Evolutionary conservation across 2,888 invertebrate species (phyloP), one percentile per base, ranked within the genome.

Genomic region (Epinotia demarniana): DNA sequence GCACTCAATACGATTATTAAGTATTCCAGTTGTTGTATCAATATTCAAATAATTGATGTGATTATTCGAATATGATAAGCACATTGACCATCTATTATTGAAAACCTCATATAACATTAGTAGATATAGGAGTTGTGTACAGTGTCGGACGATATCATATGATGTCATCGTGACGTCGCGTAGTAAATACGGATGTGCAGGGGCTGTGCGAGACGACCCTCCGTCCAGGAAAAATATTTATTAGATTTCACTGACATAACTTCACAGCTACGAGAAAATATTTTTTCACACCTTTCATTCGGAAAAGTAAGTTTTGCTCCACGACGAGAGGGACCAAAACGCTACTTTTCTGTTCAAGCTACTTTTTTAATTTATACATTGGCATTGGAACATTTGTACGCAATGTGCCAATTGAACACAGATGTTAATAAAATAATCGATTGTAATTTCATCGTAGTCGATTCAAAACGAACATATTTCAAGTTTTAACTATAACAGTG

Each of bases 101-200:
- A 23, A 43, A 57, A 39, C 39, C 53, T 23, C 4, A 68, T 12
- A 16, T 33, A n/a, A 33, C 33, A 33, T 58, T 58, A 18, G 27
- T 61, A 13, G 16, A 16, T 23, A 39, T 39, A 55, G 60, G 55
- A 55, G 53, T 27, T 61, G 43, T 39, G 60, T 66, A 83, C 88
- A 88, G 89, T 89, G 89, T 83, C 82, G 79, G 85, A 79, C 86
- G 87, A 86, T 78, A 71, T 77, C 78, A 57, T 79, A 79, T 86
- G 85, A 86, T 83, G 82, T 84, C 84, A 84, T 80, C 69, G 76
- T 84, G 84, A 84, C 85, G 83, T 75, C 71, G 71, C 19, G 53
- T 46, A 33, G 66, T 75, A 66, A 67, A 75, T 66, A 66, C 61
- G 13, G 58, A 53, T 66, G 53, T 71, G 60, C 71, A 57, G 33